These are phyloP conservation scores for Tethya wilhelma DNA, from an alignment of 37 sponge, comb jelly and placozoan genomes.

Conservation along the genomic window DNA sequence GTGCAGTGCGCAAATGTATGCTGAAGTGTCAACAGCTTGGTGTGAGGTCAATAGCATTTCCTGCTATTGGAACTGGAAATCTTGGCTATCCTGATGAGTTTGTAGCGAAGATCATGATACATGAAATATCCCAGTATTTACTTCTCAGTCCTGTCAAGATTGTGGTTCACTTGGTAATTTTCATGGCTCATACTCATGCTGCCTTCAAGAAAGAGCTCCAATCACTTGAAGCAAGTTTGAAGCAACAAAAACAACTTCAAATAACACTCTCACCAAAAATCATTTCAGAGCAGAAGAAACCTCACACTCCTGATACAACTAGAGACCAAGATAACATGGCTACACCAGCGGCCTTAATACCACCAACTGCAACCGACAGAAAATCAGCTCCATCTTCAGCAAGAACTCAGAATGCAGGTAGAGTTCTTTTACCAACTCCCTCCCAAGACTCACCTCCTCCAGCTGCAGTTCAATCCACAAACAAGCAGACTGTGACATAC, in stretches of 20 bases:
- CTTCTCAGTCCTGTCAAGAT: background rate
- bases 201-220: constrained; percentile 19
- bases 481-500: no score
- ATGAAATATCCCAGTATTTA: constrained; percentile 15
- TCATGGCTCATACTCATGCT: constrained; percentile 18
- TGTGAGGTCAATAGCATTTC: constrained; percentile 52
- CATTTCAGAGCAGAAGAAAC: no score
- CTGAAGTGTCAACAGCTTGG: constrained; percentile 11
- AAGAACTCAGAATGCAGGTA: no score
- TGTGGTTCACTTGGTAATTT: constrained; percentile 46
- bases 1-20: constrained; percentile 31
- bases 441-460: no score
- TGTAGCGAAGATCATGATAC: constrained; percentile 37
- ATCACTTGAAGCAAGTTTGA: background rate
- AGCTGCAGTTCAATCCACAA: no score
- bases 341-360: no score
- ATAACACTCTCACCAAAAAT: no score
- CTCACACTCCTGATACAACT: no score
- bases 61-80: constrained; percentile 71
- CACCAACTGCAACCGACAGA: no score
- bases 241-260: background rate
- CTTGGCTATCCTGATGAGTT: constrained; percentile 46
- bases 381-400: no score
- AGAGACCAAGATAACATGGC: no score
- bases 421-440: no score